These are phyloP conservation scores for Festucalex cinctus DNA, from an alignment of 2,113 vertebrate genomes.

Conservation along the genomic window DNA sequence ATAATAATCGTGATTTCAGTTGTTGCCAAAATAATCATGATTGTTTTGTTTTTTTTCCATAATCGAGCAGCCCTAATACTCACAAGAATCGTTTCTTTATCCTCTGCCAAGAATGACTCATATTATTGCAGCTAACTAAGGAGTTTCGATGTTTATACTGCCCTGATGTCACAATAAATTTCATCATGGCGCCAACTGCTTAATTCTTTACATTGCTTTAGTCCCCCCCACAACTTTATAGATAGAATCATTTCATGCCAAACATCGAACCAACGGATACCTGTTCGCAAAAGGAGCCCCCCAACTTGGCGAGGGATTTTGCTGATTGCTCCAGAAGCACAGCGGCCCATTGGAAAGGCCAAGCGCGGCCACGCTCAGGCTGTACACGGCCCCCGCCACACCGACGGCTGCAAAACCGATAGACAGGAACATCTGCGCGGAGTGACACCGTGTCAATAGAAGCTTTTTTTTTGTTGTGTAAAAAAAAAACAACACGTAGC, in stretches of 20 bases:
- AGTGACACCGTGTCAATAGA: background rate
- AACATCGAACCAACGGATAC: constrained; percentile 23
- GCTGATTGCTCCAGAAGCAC: accelerated
- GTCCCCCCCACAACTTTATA: too few relatives aligned
- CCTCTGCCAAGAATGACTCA: too few relatives aligned
- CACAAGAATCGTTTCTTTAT: too few relatives aligned
- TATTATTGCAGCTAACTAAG: too few relatives aligned
- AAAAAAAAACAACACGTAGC: too few relatives aligned
- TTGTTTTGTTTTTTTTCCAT: too few relatives aligned
- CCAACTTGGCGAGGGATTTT: background rate
- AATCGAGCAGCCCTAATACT: too few relatives aligned
- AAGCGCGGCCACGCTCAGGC: constrained; percentile 37
- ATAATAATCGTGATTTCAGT: too few relatives aligned
- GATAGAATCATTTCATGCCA: background rate
- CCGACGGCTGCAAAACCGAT: constrained; percentile 66
- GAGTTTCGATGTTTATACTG: too few relatives aligned
- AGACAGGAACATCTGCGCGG: constrained; percentile 74
- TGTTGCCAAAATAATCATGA: too few relatives aligned
- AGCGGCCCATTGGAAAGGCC: constrained; percentile 63
- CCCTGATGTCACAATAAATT: too few relatives aligned
- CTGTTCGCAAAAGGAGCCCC: constrained; percentile 44
- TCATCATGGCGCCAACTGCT: too few relatives aligned
- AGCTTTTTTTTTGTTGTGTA: background rate
- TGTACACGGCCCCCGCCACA: constrained; percentile 60
- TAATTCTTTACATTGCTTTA: background rate